Conservation (phyloP, 2,113 vertebrate genomes). For the Gasterosteus aculeatus region DNA sequence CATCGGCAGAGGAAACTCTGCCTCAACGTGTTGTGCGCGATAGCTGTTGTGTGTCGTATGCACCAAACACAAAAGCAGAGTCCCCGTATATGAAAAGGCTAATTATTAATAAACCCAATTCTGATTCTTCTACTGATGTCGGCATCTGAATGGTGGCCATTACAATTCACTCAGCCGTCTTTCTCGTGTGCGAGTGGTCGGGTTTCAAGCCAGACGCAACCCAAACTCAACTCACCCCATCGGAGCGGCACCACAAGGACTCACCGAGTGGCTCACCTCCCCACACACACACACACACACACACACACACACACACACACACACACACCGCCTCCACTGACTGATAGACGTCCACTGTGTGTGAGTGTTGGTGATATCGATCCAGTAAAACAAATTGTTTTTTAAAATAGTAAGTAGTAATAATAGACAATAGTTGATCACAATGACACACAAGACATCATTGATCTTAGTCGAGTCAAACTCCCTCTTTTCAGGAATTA, state of each 20-base stretch:
- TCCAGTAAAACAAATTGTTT: not conserved
- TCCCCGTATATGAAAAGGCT: not conserved
- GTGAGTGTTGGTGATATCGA: not conserved
- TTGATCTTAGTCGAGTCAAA: not conserved
- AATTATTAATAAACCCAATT: not conserved
- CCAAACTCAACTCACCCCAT: constrained; percentile 69
- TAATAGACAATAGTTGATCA: not conserved
- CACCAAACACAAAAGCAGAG: not conserved
- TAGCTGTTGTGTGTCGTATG: not conserved
- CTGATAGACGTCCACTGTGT: not conserved
- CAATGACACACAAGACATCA: not conserved
- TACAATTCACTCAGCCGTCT: constrained; percentile 26
- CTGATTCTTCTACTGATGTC: constrained; percentile 26
- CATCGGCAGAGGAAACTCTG: too few species aligned
- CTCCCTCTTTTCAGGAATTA: constrained; percentile 1
- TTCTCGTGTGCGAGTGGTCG: constrained; percentile 60
- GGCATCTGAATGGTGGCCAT: constrained; percentile 21
- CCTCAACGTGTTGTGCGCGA: not conserved
- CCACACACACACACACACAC: constrained; percentile 6
- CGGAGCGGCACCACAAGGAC: constrained; percentile 59
- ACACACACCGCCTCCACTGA: not conserved
- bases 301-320: not conserved
- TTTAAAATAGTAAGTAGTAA: not conserved
- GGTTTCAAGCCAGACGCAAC: constrained; percentile 69
- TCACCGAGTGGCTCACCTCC: constrained; percentile 49